Base-by-base conservation (phyloP, 2,888 invertebrate species). In the Dorcus hopei region DNA sequence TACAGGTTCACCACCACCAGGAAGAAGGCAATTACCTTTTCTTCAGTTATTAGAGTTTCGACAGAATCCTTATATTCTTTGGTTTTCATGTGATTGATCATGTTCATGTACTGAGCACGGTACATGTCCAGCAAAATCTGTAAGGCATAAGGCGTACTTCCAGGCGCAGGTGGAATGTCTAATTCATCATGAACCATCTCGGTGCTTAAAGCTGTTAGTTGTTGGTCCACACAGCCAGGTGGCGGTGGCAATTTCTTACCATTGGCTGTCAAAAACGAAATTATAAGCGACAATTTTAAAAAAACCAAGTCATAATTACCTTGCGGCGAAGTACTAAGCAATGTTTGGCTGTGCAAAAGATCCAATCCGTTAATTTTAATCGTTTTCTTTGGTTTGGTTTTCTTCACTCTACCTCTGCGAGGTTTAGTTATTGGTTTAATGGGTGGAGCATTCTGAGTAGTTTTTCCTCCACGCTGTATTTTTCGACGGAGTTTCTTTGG, bases 221-320 rank as follows among this genome's bases (percentile, higher is more conserved):
- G 93, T 76, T 95, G 94, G 78, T 93, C 95, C 58, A 95, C 91
- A 75, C 93, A 93, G 54, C 95, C 95, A 8, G 93, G 94, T 49
- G 94, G 94, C 38, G 94, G 92, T 41, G 92, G 92, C 63, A 90
- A 82, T 76, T 88, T 88, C 72, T 88, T 88, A 7, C 88, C 86
- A 69, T 82, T 81, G 49, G 84, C 83, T 74, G 64, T 14, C 4
- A 55, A 14, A 53, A 16, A 16, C n/a, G 3, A 41, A 19, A 41
- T 8, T 40, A 3, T 39, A 52, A 41, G 23, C 19, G 3, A 33
- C 26, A 33, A 33, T 6, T 33, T 33, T 7, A 1, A 33, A 33
- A 19, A 2, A 9, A 3, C 19, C 9, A 19, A 45, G 16, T 54
- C 11, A 43, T 47, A 19, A 33, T 56, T 77, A 80, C 85, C 86